phyloP scores from a whole-genome alignment of 2,888 invertebrate species.

The Eupithecia exiguata region DNA sequence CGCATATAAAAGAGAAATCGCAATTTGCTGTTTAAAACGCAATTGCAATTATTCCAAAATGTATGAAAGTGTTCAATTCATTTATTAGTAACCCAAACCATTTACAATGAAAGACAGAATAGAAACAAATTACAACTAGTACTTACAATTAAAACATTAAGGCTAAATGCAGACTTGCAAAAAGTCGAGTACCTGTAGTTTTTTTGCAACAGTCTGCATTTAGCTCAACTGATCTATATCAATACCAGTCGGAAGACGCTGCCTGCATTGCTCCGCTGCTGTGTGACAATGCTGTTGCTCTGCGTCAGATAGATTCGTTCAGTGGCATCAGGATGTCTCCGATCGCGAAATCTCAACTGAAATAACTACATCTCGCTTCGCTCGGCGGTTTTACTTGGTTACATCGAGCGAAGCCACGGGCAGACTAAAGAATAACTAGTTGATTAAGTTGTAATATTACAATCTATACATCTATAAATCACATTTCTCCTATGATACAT shows the following conservation, averaged over 20 bases:
- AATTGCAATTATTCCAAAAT: not conserved
- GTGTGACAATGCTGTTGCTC: too few species aligned
- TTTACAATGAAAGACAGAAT: not conserved
- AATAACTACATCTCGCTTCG: not conserved
- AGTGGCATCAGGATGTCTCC: not conserved
- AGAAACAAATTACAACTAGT: too few species aligned
- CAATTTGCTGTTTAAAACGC: not conserved
- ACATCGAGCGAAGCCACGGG: not conserved
- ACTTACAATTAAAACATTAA: not conserved
- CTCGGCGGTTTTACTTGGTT: not conserved
- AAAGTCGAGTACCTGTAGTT: not conserved
- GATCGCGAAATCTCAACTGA: not conserved
- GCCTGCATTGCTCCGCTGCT: too few species aligned
- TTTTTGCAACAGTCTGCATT: too few species aligned
- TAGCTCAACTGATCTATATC: not conserved
- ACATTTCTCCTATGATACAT: conserved; percentile 19
- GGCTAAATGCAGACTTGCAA: not conserved
- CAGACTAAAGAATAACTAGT: not conserved
- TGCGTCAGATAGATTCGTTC: not conserved
- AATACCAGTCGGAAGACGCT: too few species aligned
- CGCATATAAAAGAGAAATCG: conserved; percentile 6
- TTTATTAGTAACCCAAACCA: not conserved
- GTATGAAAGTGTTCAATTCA: too few species aligned
- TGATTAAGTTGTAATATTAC: conserved; percentile 1
- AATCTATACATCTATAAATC: not conserved